Percentiles rank a stretch among this genome's conserved stretches.
Conservation (phyloP, 2,888 invertebrate genomes). For the Cheiracanthium punctorium region DNA sequence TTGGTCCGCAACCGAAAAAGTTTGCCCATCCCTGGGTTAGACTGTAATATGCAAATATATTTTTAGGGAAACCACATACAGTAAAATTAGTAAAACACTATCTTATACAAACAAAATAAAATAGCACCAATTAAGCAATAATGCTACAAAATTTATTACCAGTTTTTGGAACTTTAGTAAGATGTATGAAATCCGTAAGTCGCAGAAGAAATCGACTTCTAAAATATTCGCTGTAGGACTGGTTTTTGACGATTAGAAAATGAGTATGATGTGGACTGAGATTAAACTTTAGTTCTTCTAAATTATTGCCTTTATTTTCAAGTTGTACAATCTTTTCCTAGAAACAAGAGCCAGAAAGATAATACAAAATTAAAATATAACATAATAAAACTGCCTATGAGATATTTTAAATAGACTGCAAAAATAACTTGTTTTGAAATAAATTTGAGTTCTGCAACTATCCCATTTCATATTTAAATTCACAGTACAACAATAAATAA, state of each 20-base stretch:
- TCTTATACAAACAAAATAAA: too few species aligned
- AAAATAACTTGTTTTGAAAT: too few species aligned
- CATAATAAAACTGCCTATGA: background rate
- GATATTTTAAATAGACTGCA: too few species aligned
- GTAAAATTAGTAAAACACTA: too few species aligned
- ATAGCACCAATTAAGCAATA: too few species aligned
- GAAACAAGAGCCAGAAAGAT: background rate
- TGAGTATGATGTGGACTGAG: slow-evolving; percentile 76
- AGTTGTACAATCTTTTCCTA: slow-evolving; percentile 43
- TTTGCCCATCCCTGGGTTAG: too few species aligned
- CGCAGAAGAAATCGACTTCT: slow-evolving; percentile 68
- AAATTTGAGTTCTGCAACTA: too few species aligned
- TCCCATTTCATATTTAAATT: too few species aligned
- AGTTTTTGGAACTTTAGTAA: background rate
- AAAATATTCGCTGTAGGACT: slow-evolving; percentile 69
- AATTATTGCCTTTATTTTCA: slow-evolving; percentile 71
- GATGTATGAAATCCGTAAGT: background rate
- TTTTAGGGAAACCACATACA: too few species aligned
- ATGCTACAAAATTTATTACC: slow-evolving; percentile 18
- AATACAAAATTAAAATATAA: background rate
- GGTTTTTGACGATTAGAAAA: slow-evolving; percentile 74
- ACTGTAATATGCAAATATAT: too few species aligned
- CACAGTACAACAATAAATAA: too few species aligned
- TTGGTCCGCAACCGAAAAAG: too few species aligned
- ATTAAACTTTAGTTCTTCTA: slow-evolving; percentile 72